These are phyloP conservation scores for Alouatta palliata DNA, from an alignment of 2,113 vertebrate species.

Conservation along the genomic window DNA sequence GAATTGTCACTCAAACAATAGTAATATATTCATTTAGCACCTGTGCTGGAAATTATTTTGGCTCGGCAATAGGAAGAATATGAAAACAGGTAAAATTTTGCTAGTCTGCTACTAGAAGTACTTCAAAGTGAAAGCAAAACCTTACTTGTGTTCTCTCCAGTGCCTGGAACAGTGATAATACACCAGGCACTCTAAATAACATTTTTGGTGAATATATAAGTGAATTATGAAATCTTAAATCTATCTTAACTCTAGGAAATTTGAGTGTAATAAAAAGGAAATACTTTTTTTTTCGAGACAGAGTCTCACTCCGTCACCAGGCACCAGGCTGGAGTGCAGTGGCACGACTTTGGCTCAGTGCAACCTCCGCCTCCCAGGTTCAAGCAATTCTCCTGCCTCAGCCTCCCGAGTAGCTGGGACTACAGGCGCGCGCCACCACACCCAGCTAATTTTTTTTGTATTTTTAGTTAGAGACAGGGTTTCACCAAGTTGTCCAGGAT, in stretches of 20 bases:
- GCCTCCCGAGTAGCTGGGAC: too few relatives aligned
- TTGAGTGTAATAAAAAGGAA: constrained; percentile 14
- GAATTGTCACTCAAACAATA: background rate
- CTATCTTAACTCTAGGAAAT: background rate
- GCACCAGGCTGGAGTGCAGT: too few relatives aligned
- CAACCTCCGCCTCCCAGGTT: too few relatives aligned
- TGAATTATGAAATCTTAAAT: constrained; percentile 27
- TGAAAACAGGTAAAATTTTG: background rate
- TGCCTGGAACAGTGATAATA: background rate
- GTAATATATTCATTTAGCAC: background rate
- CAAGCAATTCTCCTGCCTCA: too few relatives aligned
- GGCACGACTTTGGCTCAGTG: too few relatives aligned
- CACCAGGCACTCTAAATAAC: background rate
- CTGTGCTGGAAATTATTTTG: constrained; percentile 15
- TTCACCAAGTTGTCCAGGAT: too few relatives aligned
- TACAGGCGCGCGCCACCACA: too few relatives aligned
- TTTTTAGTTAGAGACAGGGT: too few relatives aligned
- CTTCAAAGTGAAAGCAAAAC: background rate
- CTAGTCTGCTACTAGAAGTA: background rate
- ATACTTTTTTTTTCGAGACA: background rate
- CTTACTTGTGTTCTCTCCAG: background rate
- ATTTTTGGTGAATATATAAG: constrained; percentile 6
- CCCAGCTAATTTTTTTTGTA: too few relatives aligned
- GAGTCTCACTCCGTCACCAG: too few relatives aligned
- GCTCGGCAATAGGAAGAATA: background rate